These are phyloP conservation scores for Tribolium castaneum DNA, from an alignment of 1,140 invertebrate species.

Conservation along the genomic window DNA sequence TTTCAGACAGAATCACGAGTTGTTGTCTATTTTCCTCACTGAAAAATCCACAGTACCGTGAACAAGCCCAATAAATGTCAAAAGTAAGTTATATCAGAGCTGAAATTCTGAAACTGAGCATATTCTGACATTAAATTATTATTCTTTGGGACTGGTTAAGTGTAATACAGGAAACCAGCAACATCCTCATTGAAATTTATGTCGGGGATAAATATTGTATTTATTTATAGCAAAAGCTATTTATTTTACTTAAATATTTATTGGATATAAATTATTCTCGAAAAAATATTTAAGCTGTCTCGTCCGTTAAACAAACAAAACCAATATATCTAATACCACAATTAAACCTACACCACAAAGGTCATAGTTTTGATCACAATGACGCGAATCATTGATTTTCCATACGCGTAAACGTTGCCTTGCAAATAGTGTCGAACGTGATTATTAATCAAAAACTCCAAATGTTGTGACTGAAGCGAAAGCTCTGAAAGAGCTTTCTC, in stretches of 20 bases:
- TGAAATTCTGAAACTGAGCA: not conserved
- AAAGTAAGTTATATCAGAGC: not conserved
- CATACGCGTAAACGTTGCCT: not conserved
- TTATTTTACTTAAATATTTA: constrained; percentile 28
- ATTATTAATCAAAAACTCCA: not conserved
- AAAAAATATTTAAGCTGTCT: not conserved
- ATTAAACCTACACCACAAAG: not conserved
- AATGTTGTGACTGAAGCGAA: not conserved
- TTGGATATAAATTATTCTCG: not conserved
- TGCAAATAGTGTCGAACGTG: constrained; percentile 9
- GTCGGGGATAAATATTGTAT: not conserved
- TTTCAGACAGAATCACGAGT: too few relatives aligned
- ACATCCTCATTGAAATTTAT: not conserved
- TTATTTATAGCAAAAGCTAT: not conserved
- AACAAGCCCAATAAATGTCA: not conserved
- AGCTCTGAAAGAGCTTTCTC: not conserved
- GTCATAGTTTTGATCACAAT: not conserved
- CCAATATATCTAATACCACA: not conserved
- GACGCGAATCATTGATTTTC: not conserved
- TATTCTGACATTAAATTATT: not conserved
- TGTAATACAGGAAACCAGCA: not conserved
- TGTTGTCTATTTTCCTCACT: not conserved
- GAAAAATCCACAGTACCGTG: not conserved
- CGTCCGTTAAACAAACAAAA: not conserved
- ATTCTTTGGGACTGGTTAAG: not conserved